A percentile compares a stretch with the other conserved stretches of the same genome.
These are phyloP conservation scores for Luehdorfia chinensis DNA, from an alignment of 1,140 invertebrate species.

Conservation along the genomic window DNA sequence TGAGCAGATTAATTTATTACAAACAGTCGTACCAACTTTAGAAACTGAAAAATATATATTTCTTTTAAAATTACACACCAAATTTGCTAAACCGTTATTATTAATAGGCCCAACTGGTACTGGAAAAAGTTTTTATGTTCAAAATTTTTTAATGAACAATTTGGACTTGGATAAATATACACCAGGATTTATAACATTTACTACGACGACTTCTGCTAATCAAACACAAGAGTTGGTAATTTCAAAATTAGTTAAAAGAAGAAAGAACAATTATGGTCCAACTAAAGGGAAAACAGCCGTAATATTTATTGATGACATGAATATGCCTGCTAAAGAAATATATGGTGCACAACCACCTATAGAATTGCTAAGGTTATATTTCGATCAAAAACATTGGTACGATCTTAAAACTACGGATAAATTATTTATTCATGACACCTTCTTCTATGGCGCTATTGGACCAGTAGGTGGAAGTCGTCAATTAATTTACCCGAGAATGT, in stretches of 20 bases:
- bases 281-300: conserved; percentile 85
- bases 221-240: conserved; percentile 93
- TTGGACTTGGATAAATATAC: conserved; percentile 85
- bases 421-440: conserved; percentile 86
- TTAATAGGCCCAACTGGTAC: conserved; percentile 95
- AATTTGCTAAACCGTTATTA: conserved; percentile 83
- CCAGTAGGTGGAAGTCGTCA: conserved; percentile 92
- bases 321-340: conserved; percentile 91
- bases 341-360: conserved; percentile 95
- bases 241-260: conserved; percentile 88
- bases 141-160: conserved; percentile 90
- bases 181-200: conserved; percentile 92
- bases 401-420: conserved; percentile 90
- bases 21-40: conserved; percentile 89
- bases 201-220: conserved; percentile 90
- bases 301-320: conserved; percentile 95
- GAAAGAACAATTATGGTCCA: conserved; percentile 89
- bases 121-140: conserved; percentile 94
- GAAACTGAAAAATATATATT: conserved; percentile 89
- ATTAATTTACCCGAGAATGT: conserved; percentile 88
- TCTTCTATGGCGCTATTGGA: conserved; percentile 91
- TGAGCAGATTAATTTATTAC: conserved; percentile 83
- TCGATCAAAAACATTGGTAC: conserved; percentile 93
- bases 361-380: conserved; percentile 91
- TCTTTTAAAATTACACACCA: conserved; percentile 83